Conservation (phyloP, 2,113 vertebrate species). For the Festucalex cinctus region DNA sequence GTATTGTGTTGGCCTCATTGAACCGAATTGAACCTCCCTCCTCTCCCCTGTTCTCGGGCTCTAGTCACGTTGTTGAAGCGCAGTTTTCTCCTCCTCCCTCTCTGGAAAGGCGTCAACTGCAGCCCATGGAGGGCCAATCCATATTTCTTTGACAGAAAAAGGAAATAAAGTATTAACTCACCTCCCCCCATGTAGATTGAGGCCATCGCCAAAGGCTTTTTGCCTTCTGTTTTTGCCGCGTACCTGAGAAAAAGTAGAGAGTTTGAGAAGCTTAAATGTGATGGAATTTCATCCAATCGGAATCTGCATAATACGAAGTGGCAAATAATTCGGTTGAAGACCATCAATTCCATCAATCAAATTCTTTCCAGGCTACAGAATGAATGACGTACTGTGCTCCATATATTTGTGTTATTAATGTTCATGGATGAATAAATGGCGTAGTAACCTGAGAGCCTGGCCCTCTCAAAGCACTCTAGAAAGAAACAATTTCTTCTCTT, state of each 20-base stretch:
- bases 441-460: slow-evolving; percentile 22
- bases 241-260: background rate
- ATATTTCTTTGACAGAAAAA: slow-evolving; percentile 44
- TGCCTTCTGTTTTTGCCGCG: background rate
- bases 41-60: slow-evolving; percentile 44
- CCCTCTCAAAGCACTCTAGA: slow-evolving; percentile 12
- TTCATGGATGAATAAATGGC: slow-evolving; percentile 30
- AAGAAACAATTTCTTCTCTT: slow-evolving; percentile 5
- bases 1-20: slow-evolving; percentile 57
- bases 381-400: slow-evolving; percentile 1
- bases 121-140: slow-evolving; percentile 32
- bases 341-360: background rate
- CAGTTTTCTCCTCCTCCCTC: slow-evolving; percentile 39
- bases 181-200: slow-evolving; percentile 13
- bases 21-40: slow-evolving; percentile 58
- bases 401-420: background rate
- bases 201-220: background rate
- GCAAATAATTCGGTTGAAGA: background rate
- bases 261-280: background rate
- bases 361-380: background rate
- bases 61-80: slow-evolving; percentile 69
- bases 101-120: slow-evolving; percentile 37
- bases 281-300: background rate
- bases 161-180: slow-evolving; percentile 32
- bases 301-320: slow-evolving; percentile 10